Evolutionary conservation across 2,888 invertebrate genomes (phyloP).

Genomic region (Myopa testacea): DNA sequence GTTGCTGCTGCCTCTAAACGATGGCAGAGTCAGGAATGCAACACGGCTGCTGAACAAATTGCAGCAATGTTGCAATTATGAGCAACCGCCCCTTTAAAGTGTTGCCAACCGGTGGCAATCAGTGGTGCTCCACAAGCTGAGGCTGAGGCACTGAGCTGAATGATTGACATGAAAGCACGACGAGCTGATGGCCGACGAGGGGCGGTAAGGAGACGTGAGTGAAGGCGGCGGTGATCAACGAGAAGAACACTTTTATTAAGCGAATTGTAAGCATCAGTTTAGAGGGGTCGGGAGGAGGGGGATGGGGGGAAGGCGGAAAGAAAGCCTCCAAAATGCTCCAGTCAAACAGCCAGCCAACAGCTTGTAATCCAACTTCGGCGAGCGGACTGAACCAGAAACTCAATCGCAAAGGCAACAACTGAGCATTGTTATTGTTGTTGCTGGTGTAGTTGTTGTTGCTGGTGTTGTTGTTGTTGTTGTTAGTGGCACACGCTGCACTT

Average conservation of each 20-base stretch:
- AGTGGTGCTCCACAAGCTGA: slow-evolving; percentile 10
- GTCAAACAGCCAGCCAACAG: slow-evolving; percentile 1
- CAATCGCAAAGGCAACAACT: slow-evolving; percentile 26
- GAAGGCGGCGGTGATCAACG: slow-evolving; percentile 2
- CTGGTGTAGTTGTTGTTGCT: not conserved
- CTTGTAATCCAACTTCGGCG: not conserved
- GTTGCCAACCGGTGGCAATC: slow-evolving; percentile 38
- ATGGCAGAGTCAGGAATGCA: not conserved
- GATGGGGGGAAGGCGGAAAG: no score
- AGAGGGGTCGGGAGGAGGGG: no score
- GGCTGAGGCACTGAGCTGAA: not conserved
- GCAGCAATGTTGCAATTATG: slow-evolving; percentile 56
- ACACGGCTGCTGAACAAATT: slow-evolving; percentile 47
- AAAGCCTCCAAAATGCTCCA: not conserved
- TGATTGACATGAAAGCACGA: not conserved
- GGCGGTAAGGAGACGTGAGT: not conserved
- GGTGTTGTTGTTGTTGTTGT: slow-evolving; percentile 35
- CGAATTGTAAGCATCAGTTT: slow-evolving; percentile 27
- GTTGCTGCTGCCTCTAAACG: not conserved
- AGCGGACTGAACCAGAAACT: not conserved
- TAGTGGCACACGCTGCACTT: slow-evolving; percentile 40
- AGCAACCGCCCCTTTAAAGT: slow-evolving; percentile 33
- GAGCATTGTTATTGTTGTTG: slow-evolving; percentile 17
- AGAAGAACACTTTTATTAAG: slow-evolving; percentile 35
- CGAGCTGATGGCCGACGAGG: not conserved